Evolutionary conservation across 2,113 vertebrate genomes (phyloP).

Genomic region (Tangachromis dhanisi): DNA sequence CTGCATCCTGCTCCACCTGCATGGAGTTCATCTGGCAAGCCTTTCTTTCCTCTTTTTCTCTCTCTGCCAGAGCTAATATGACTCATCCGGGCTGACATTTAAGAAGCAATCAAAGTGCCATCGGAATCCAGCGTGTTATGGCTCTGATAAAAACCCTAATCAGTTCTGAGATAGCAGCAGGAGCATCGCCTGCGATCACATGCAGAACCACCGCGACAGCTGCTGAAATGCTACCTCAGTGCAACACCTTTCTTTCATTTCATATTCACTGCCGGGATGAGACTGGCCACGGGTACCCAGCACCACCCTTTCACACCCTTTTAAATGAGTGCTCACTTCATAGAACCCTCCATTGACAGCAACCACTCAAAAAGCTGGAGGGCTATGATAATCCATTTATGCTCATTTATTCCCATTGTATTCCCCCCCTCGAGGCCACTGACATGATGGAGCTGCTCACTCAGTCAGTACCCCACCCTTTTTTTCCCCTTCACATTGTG

Average conservation of each 20-base stretch:
- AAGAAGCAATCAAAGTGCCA: conserved; percentile 50
- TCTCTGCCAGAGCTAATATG: conserved; percentile 41
- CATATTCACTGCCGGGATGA: neutral
- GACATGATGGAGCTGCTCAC: conserved; percentile 58
- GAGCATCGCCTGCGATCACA: neutral
- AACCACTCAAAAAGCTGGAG: conserved; percentile 60
- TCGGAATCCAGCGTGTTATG: neutral
- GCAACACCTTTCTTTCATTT: conserved; percentile 15
- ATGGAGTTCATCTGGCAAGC: conserved; percentile 7
- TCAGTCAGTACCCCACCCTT: conserved; percentile 63
- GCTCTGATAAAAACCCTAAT: conserved; percentile 20
- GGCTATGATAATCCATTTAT: conserved; percentile 69
- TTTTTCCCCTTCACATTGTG: conserved; percentile 34
- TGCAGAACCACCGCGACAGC: neutral
- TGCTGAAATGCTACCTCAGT: neutral
- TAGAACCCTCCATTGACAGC: conserved; percentile 41
- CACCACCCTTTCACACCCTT: conserved; percentile 37
- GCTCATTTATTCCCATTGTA: conserved; percentile 65
- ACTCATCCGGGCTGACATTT: conserved; percentile 67
- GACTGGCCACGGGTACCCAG: neutral
- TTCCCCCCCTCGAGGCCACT: conserved; percentile 57
- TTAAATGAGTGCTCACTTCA: conserved; percentile 60
- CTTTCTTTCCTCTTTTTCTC: neutral
- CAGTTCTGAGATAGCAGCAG: neutral
- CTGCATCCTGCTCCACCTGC: conserved; percentile 10